These are phyloP conservation scores for Alviniconcha marisindica DNA, from an alignment of 1,140 invertebrate genomes.

Conservation along the genomic window DNA sequence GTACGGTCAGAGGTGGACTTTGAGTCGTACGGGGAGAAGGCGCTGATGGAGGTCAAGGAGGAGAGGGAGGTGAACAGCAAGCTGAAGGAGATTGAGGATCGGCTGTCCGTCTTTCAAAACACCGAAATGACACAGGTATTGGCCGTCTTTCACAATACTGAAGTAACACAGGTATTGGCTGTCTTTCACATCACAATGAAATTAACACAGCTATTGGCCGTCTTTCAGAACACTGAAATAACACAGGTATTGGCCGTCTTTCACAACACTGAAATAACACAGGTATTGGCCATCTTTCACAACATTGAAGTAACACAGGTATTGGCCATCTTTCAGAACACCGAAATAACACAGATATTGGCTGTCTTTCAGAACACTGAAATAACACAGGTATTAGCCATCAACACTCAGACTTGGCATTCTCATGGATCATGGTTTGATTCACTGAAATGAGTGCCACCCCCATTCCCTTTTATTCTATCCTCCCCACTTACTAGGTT, in stretches of 20 bases:
- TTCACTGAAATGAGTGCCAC: too few species aligned
- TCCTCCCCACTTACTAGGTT: too few species aligned
- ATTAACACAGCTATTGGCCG: too few species aligned
- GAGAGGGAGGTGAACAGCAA: conserved; percentile 62
- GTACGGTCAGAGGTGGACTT: conserved; percentile 45
- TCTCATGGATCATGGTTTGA: too few species aligned
- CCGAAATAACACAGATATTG: conserved; percentile 57
- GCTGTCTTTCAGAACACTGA: neutral
- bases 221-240: conserved; percentile 54
- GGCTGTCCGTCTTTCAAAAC: conserved; percentile 56
- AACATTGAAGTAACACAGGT: too few species aligned
- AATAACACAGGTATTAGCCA: neutral
- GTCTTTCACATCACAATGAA: too few species aligned
- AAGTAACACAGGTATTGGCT: too few species aligned
- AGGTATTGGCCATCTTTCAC: too few species aligned
- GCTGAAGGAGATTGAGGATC: conserved; percentile 63
- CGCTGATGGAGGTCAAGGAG: conserved; percentile 66
- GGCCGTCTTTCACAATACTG: neutral
- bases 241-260: conserved; percentile 52
- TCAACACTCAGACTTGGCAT: too few species aligned
- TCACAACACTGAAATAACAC: neutral
- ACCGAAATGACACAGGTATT: conserved; percentile 57
- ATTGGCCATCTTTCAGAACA: conserved; percentile 55
- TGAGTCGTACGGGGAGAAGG: conserved; percentile 63
- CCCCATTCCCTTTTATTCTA: too few species aligned